Conservation (phyloP, 2,797 vertebrate genomes). For the Saxicola maurus region DNA sequence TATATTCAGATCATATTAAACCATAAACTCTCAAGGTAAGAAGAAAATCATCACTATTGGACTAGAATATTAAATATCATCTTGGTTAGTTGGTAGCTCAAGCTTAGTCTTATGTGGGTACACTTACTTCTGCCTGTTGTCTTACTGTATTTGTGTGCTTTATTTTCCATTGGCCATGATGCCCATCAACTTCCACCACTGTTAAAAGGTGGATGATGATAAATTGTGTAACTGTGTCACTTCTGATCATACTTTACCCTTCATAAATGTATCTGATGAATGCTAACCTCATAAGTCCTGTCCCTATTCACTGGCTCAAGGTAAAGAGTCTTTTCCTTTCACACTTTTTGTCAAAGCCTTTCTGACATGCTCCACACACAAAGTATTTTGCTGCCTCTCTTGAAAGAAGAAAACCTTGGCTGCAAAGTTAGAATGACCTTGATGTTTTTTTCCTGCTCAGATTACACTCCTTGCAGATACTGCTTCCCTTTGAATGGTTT, state of each 20-base stretch:
- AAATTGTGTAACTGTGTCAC: background rate
- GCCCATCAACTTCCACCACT: background rate
- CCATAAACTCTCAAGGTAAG: background rate
- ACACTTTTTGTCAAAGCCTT: background rate
- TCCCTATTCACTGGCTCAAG: background rate
- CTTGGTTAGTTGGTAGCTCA: background rate
- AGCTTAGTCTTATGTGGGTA: background rate
- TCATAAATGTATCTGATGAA: background rate
- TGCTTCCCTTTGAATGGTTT: background rate
- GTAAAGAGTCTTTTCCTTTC: background rate
- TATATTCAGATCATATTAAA: background rate
- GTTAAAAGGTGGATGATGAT: background rate
- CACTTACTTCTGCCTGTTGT: background rate
- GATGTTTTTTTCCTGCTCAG: background rate
- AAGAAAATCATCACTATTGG: background rate
- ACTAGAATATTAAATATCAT: background rate
- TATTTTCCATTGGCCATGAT: background rate
- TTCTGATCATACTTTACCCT: background rate
- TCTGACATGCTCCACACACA: background rate
- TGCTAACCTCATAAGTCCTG: background rate
- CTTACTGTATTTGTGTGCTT: background rate
- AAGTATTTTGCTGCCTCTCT: background rate
- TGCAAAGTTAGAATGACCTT: background rate
- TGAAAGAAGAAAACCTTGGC: background rate
- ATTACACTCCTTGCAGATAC: background rate